Evolutionary conservation across 2,113 vertebrate genomes (phyloP), one percentile per base, ranked within the genome.

Genomic region (Pseudois nayaur): DNA sequence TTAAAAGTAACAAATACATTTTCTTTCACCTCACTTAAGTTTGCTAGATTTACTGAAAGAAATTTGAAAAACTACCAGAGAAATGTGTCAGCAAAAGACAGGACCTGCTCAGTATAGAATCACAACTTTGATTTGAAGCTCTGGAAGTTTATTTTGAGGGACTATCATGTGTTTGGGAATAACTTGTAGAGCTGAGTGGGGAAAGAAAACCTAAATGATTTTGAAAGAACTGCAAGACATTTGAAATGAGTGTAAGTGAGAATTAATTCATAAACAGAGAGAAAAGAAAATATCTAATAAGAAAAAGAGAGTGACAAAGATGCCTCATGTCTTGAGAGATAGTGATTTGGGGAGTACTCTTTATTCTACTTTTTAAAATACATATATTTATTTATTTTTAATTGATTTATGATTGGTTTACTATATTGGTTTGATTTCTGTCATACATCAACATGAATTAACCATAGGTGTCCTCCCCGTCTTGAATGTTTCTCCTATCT

Each of bases 71-170:
- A 81, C 8, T 83, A 84, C 50, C 8, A 64, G 40, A 89, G 31
- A 95, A 94, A 50, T n/a, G 14, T 91, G 45, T 96, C 95, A 84
- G 52, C 96, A 93, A 86, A 96, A 88, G 52, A 29, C 36, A 74
- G 19, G 21, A 83, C 14, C 31, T 95, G 14, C 45, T 12, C 19
- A 78, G 57, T 79, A 94, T 78, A 87, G 52, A 96, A 94, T 94
- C 71, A 82, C 88, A 96, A 64, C 29, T 93, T 94, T 59, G 27
- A 89, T 78, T 93, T 91, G 55, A 91, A 89, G 60, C 7, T 36
- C 14, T 50, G 31, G 5, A 3, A 33, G 55, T 94, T 90, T 95
- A 95, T 90, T 97, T 88, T 83, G 59, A 93, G 83, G 57, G 79
- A 91, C 10, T 40, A 74, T 87, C 52, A 11, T 59, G 31, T 76